Conservation (phyloP, 2,113 vertebrate genomes). For the Sinosuthora webbiana region DNA sequence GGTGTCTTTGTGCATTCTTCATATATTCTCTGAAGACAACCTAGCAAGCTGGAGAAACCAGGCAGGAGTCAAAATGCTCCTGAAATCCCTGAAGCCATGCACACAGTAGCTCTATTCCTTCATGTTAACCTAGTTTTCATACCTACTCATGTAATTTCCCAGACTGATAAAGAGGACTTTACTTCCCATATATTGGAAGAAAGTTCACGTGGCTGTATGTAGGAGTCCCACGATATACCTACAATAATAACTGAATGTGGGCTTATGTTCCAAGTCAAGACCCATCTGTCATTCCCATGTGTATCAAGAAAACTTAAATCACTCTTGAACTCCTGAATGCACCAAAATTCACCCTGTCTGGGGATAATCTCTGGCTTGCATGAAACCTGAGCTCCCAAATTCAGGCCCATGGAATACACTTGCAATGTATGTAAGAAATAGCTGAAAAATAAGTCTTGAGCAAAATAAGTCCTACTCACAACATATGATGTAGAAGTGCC, state of each 20-base stretch:
- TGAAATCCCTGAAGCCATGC: background rate
- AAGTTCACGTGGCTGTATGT: background rate
- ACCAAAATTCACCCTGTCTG: background rate
- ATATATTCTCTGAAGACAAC: background rate
- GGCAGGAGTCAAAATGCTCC: background rate
- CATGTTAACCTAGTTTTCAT: background rate
- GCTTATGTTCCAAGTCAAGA: background rate
- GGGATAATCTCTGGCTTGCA: background rate
- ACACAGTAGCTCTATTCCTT: background rate
- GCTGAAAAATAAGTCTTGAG: background rate
- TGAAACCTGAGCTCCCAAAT: background rate
- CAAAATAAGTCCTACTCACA: background rate
- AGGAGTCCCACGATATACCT: background rate
- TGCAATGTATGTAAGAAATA: background rate
- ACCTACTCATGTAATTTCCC: background rate
- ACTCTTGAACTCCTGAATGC: background rate
- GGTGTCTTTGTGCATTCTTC: background rate
- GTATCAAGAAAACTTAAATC: accelerated
- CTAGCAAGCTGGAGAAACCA: background rate
- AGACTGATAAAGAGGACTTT: background rate
- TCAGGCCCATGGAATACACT: background rate
- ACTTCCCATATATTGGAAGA: background rate
- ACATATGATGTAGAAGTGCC: background rate
- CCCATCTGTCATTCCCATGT: background rate
- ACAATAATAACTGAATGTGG: background rate